phyloP scores from a whole-genome alignment of 2,113 vertebrate species.

The Scalopus aquaticus region DNA sequence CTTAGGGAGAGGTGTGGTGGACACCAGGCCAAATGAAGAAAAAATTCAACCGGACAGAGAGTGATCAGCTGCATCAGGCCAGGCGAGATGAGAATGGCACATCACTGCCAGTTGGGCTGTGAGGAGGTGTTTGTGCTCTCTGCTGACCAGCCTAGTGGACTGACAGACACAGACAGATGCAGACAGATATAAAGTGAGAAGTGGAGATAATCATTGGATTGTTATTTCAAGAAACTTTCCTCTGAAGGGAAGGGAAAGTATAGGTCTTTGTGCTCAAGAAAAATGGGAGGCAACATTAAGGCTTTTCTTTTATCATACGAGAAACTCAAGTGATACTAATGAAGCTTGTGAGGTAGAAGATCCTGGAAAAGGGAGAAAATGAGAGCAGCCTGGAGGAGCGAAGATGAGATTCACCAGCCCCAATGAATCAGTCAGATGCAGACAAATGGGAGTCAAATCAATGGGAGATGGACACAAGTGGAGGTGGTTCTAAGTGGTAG shows the following conservation, averaged over 20 bases:
- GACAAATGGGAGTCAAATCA: too few species aligned
- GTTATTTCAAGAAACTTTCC: neutral
- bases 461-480: neutral
- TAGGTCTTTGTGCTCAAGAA: neutral
- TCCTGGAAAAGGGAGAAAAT: neutral
- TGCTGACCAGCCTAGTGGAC: neutral
- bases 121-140: neutral
- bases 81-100: neutral
- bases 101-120: rapidly evolving
- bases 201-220: neutral
- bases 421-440: too few species aligned
- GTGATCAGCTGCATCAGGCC: neutral
- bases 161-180: too few species aligned
- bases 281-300: neutral
- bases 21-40: neutral
- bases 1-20: neutral
- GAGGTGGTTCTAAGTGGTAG: neutral
- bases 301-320: neutral
- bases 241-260: neutral
- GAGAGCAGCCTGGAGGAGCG: neutral
- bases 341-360: neutral
- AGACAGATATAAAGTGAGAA: neutral
- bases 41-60: neutral
- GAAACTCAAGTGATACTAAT: neutral
- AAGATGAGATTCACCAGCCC: neutral